A percentile compares a stretch with the other conserved stretches of the same genome.
Evolutionary conservation across 92 coral and sea anemone species (phyloP).

Genomic region (Porites divaricata): DNA sequence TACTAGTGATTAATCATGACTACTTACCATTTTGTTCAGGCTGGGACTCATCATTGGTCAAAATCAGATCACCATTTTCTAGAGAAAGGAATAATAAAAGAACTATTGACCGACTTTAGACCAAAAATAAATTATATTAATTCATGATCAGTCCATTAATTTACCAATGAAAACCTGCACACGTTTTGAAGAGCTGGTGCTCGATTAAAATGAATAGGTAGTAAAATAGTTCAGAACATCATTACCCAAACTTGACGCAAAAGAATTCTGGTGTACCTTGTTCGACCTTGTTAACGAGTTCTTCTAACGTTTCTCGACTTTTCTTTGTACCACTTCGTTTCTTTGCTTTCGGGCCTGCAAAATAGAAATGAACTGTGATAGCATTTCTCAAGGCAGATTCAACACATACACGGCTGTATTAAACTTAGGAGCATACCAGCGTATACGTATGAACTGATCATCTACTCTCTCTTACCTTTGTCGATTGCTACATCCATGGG

Average conservation of each 20-base stretch:
- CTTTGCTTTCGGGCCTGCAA: slow-evolving; percentile 7
- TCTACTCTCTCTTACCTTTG: slow-evolving; percentile 13
- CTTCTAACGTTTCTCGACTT: neutral
- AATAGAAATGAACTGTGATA: neutral
- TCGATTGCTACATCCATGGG: slow-evolving; percentile 4
- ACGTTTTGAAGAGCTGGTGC: no score
- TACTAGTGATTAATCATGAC: no score
- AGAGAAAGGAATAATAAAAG: neutral
- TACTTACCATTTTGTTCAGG: slow-evolving; percentile 17
- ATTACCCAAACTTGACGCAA: neutral
- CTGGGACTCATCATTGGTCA: neutral
- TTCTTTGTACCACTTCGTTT: slow-evolving; percentile 1
- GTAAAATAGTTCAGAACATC: neutral
- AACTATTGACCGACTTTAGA: no score
- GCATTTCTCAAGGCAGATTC: neutral
- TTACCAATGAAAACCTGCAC: no score
- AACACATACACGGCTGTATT: no score
- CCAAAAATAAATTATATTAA: neutral
- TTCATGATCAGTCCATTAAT: neutral
- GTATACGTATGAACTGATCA: neutral
- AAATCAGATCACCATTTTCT: slow-evolving; percentile 2
- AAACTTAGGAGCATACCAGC: neutral
- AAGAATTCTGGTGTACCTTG: neutral
- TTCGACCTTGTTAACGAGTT: neutral
- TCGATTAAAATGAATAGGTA: no score